phyloP scores from a whole-genome alignment of 2,113 vertebrate species.

The Panurus biarmicus region DNA sequence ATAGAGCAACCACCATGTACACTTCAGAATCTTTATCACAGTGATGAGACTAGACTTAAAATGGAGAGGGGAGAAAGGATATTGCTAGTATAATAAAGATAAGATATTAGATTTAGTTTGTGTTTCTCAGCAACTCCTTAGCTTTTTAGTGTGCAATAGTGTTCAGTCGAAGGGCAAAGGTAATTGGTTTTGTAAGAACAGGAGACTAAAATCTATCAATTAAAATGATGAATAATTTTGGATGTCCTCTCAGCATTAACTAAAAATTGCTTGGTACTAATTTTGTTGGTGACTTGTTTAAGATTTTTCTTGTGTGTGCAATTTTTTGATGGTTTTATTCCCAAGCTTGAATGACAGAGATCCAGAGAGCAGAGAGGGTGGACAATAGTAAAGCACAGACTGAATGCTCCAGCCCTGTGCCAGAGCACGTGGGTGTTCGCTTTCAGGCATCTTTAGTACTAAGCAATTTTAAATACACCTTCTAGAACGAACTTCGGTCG shows the following conservation, averaged over 20 bases:
- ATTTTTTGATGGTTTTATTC: not conserved
- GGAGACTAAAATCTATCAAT: not conserved
- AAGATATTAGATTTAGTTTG: not conserved
- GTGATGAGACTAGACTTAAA: not conserved
- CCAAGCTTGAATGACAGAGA: not conserved
- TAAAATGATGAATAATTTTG: not conserved
- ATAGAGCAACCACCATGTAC: not conserved
- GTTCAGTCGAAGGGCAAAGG: not conserved
- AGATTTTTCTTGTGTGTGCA: not conserved
- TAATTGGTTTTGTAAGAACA: not conserved
- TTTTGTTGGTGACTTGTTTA: not conserved
- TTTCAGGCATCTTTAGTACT: not conserved
- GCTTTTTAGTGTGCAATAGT: not conserved
- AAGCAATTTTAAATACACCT: not conserved
- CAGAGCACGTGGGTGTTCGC: not conserved
- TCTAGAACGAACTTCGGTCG: not conserved
- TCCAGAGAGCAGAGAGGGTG: not conserved
- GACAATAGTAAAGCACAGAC: not conserved
- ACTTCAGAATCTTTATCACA: not conserved
- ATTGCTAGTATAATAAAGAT: not conserved
- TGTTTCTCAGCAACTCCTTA: not conserved
- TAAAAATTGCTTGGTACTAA: not conserved
- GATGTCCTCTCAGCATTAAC: not conserved
- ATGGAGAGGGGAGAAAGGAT: accelerated
- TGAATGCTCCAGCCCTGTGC: not conserved